Evolutionary conservation across 2,888 invertebrate genomes (phyloP).

Genomic region (Cephus nigrinus): DNA sequence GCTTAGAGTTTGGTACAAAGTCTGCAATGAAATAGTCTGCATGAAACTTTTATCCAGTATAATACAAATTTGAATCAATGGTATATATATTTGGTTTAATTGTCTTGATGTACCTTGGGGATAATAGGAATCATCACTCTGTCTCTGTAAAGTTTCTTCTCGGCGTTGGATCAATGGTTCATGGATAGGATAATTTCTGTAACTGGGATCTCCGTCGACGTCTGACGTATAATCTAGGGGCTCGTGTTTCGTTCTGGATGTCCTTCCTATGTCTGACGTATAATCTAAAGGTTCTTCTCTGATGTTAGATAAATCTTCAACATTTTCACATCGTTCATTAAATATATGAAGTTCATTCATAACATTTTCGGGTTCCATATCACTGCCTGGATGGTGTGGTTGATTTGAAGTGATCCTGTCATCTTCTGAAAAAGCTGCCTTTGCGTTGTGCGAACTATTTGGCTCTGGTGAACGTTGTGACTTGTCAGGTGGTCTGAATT

Average conservation of each 20-base stretch:
- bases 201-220: slow-evolving; percentile 6
- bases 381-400: not conserved
- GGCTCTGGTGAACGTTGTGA: not conserved
- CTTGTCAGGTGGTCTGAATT: not conserved
- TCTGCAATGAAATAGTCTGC: slow-evolving; percentile 29
- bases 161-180: not conserved
- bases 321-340: not conserved
- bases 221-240: slow-evolving; percentile 28
- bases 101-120: not conserved
- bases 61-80: not conserved
- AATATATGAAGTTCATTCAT: not conserved
- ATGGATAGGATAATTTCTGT: not conserved
- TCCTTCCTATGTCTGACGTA: slow-evolving; percentile 34
- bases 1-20: slow-evolving; percentile 41
- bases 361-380: slow-evolving; percentile 1
- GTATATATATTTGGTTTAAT: not conserved
- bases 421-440: not conserved
- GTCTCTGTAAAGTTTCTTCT: not conserved
- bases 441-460: not conserved
- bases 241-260: slow-evolving; percentile 24
- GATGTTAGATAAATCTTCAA: not conserved
- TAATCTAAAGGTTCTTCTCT: slow-evolving; percentile 45
- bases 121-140: not conserved
- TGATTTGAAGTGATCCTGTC: not conserved
- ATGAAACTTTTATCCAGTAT: not conserved